These are phyloP conservation scores for Protophormia terraenovae DNA, from an alignment of 2,888 invertebrate species.

Conservation along the genomic window DNA sequence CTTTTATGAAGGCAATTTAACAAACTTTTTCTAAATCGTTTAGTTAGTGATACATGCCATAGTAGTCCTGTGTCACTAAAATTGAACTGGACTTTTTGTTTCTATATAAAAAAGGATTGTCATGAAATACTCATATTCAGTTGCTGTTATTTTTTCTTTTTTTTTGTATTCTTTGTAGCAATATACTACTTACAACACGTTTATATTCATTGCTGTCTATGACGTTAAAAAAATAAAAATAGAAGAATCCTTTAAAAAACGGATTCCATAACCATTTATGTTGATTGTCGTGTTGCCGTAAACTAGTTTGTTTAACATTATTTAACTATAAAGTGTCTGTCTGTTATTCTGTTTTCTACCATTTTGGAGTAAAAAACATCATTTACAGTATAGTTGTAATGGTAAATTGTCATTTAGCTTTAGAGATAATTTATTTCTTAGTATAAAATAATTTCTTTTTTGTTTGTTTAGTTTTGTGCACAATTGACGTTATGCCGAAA, in stretches of 20 bases:
- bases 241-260: not conserved
- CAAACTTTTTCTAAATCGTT: conserved; percentile 8
- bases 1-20: conserved; percentile 40
- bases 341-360: not conserved
- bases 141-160: not conserved
- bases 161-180: not conserved
- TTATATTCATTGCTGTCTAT: conserved; percentile 9
- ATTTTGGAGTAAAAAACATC: too few relatives aligned
- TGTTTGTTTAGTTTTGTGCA: conserved; percentile 7
- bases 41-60: conserved; percentile 18
- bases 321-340: conserved; percentile 28
- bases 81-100: not conserved
- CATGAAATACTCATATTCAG: not conserved
- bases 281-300: conserved; percentile 41
- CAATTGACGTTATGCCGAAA: conserved; percentile 50
- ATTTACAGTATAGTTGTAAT: conserved; percentile 13
- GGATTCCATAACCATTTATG: conserved; percentile 29
- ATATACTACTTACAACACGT: conserved; percentile 35
- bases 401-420: conserved; percentile 14
- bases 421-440: not conserved
- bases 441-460: not conserved
- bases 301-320: conserved; percentile 49
- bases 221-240: not conserved
- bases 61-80: not conserved
- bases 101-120: conserved; percentile 23